Conservation (phyloP, 2,797 vertebrate species). For the Falco biarmicus region DNA sequence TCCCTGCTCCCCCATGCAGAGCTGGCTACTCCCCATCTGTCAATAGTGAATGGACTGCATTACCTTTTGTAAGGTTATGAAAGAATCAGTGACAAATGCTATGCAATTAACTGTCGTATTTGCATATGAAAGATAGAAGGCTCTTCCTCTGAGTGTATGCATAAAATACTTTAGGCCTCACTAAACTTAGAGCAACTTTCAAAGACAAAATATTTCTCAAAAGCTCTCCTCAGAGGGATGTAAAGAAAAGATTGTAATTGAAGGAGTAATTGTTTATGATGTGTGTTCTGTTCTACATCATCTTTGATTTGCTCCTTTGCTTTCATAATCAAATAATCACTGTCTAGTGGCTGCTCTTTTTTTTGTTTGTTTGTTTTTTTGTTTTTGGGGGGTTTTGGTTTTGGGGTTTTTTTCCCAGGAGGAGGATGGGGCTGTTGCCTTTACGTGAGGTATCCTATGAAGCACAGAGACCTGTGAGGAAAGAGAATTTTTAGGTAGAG, state of each 20-base stretch:
- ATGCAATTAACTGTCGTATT: not conserved
- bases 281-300: not conserved
- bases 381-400: no score
- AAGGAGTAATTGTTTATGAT: not conserved
- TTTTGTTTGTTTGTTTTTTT: no score
- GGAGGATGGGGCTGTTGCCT: not conserved
- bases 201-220: not conserved
- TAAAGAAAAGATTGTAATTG: not conserved
- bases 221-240: not conserved
- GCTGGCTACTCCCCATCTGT: not conserved
- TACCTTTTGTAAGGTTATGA: not conserved
- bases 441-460: not conserved
- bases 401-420: accelerated
- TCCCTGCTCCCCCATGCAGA: not conserved
- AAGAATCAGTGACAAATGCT: not conserved
- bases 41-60: not conserved
- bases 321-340: not conserved
- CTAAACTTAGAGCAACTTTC: not conserved
- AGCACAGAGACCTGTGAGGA: not conserved
- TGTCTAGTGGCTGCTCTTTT: not conserved
- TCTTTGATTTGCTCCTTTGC: not conserved
- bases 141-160: not conserved
- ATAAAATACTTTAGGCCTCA: not conserved
- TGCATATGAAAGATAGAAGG: not conserved
- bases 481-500: not conserved